Base-by-base conservation (phyloP, 1,140 invertebrate species). In the Teleopsis dalmanni region DNA sequence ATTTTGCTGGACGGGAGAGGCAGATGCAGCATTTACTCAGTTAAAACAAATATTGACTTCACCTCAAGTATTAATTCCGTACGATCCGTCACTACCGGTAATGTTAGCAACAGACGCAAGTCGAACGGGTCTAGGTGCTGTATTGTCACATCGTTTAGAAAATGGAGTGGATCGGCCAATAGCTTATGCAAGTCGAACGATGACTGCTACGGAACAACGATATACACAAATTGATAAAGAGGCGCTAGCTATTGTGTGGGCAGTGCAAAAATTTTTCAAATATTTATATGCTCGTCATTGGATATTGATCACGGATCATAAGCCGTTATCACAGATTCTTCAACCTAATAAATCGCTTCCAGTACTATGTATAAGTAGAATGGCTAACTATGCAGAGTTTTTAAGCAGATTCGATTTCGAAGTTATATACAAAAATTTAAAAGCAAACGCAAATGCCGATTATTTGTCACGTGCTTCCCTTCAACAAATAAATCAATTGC, bases 201-300 rank as follows among this genome's bases (percentile, higher is more conserved):
- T 80, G 18, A 60, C 55, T 14, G 18, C 44, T 29, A 57, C 72
- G 18, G 75, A 79, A 57, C 55, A 53, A 47, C 70, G 71, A 37
- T 75, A 73, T 50, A 31, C 58, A 23, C 62, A 74, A 47, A 65
- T 73, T 14, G 74, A 79, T 41, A 71, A 72, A 48, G 75, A 78
- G 58, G 72, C 57, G 1, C 54, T 73, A 1, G 59, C 62, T 4
- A 63, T 77, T 9, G 50, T 75, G 8, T 72, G 58, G 53, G 67
- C 53, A 14, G 52, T 70, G 0, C 45, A 61, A 31, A 66, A 64
- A 47, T 71, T 75, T 57, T 62, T 72, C 49, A 37, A 72, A 36
- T 75, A 70, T 47, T 21, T 76, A 9, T 74, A 62, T 52, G 74
- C 71, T 6, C 36, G 65, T 13, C 42, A 69, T n/a, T 76, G 77